Conservation (phyloP, 2,888 invertebrate species). For the Phrixothrix hirtus region DNA sequence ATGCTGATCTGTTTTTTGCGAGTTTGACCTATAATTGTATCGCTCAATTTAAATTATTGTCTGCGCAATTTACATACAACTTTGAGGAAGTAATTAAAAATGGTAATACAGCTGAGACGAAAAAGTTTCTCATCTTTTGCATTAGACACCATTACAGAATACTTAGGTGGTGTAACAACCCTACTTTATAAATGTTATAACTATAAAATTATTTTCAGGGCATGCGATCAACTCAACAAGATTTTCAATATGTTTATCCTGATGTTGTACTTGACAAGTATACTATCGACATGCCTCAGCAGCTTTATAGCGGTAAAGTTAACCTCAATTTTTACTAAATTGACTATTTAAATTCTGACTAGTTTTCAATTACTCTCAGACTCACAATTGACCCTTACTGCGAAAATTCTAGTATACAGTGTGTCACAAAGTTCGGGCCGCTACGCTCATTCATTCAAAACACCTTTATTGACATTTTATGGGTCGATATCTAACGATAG, state of each 20-base stretch:
- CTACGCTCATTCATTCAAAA: no score
- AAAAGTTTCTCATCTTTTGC: not conserved
- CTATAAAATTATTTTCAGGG: no score
- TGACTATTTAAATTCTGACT: no score
- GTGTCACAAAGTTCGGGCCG: no score
- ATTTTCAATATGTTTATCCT: not conserved
- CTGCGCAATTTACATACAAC: not conserved
- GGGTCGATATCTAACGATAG: no score
- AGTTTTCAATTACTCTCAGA: no score
- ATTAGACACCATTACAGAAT: not conserved
- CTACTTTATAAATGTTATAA: no score
- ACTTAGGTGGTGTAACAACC: not conserved
- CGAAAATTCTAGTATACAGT: no score
- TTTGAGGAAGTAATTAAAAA: not conserved
- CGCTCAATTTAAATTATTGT: slow-evolving; percentile 6
- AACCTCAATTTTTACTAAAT: no score
- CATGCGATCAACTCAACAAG: not conserved
- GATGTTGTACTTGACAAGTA: not conserved
- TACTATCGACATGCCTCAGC: not conserved
- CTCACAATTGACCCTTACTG: no score
- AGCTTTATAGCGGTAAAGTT: not conserved
- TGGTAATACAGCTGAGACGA: not conserved
- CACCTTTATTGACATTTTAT: no score
- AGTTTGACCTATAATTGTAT: not conserved
- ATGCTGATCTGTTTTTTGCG: slow-evolving; percentile 3